phyloP scores from a whole-genome alignment of 2,888 invertebrate species.

The Ellobium chinense region DNA sequence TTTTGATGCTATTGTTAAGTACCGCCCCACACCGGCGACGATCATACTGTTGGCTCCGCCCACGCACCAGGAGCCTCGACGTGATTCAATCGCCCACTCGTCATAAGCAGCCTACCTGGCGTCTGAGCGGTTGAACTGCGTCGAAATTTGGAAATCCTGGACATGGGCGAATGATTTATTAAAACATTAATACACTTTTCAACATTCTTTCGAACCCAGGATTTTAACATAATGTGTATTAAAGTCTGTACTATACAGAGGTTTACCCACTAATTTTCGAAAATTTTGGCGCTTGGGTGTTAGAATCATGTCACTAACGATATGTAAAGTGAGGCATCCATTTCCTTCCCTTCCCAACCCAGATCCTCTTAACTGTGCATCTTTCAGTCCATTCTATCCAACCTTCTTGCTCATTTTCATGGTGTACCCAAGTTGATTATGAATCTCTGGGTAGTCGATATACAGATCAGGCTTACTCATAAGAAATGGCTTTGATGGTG shows the following conservation, averaged over 20 bases:
- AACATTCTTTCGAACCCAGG: conserved; percentile 5
- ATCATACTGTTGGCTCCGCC: neutral
- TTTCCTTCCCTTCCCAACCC: too few relatives aligned
- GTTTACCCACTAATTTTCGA: too few relatives aligned
- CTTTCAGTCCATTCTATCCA: too few relatives aligned
- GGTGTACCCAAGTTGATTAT: too few relatives aligned
- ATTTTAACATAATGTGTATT: conserved; percentile 4
- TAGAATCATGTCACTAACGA: too few relatives aligned
- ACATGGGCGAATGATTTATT: neutral
- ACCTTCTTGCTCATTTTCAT: too few relatives aligned
- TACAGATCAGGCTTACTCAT: too few relatives aligned
- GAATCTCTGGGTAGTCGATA: too few relatives aligned
- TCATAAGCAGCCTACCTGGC: neutral
- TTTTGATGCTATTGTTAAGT: neutral
- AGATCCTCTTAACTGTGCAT: too few relatives aligned
- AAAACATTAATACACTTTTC: neutral
- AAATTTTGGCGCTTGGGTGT: too few relatives aligned
- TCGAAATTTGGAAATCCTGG: neutral
- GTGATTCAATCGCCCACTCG: neutral
- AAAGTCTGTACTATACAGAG: neutral
- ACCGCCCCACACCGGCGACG: neutral
- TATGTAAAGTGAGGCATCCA: too few relatives aligned
- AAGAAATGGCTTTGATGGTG: too few relatives aligned
- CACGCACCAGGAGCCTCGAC: neutral
- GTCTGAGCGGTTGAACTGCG: neutral